Evolutionary conservation across 2,888 invertebrate genomes (phyloP), one percentile per base, ranked within the genome.

Genomic region (Aleiodes leptofemur): DNA sequence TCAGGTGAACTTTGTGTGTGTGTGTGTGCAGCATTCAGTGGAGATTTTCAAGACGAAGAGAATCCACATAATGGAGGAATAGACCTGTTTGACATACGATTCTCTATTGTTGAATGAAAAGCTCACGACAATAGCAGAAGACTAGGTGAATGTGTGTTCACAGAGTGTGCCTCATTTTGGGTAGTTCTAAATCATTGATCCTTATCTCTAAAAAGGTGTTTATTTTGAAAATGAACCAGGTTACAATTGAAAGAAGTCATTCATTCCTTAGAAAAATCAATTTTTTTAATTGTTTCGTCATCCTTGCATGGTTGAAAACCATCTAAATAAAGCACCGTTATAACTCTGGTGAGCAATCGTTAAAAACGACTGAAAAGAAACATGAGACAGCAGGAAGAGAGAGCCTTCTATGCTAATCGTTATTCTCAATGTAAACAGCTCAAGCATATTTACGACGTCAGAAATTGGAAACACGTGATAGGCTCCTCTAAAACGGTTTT

Each of bases 1-100:
- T 64, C 66, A 34, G 55, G 64, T 64, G 73, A 74, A 77, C 68
- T 43, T 43, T 8, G 43, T 23, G 23, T 23, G 23, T 61, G 61
- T 8, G 43, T 23, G 23, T 23, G 23, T 61, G 61, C 61, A 34
- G 61, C 61, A 61, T 61, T 61, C 29, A 55, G 14, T 23, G 9
- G 29, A 16, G 23, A 56, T 61, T 61, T 38, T 34, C 61, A 43
- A 43, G 43, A 43, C 57, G 13, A n/a, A n/a, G 38, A 61, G 38
- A 38, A 38, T 61, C 61, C 34, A 61, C 61, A 38, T 38, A 61
- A 61, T 16, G 14, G 64, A 43, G 43, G 43, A 43, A 43, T 43
- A 43, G 43, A 43, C 43, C 48, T 48, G 48, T 64, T 64, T 64
- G 64, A 64, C 64, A 38, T 64, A 64, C 64, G 64, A 64, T 43